Base-by-base conservation (phyloP, 1,140 invertebrate species). In the Harpegnathos saltator region DNA sequence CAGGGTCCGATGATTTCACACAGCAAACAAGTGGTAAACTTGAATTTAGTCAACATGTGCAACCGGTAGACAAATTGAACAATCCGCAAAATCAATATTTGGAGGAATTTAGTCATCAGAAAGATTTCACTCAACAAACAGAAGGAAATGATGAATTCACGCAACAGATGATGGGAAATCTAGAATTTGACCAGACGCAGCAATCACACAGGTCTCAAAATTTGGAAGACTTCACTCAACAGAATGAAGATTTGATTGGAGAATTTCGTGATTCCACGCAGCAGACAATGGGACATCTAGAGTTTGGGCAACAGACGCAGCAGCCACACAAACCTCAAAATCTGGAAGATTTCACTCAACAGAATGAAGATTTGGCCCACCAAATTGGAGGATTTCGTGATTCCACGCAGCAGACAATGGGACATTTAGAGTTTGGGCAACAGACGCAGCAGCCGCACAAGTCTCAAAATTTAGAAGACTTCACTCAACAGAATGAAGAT, bases 311-410 rank as follows among this genome's bases (percentile, higher is more conserved):
- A 5, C 58, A 83, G 44, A 26, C 17, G 22, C 5, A 33, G 15
- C 73, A 83, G 9, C 62, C 72, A 19, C 88, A 61, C 78, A 88
- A 15, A 77, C 48, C 0, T 26, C 85, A 85, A 15, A 44, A 85
- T 12, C 26, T 54, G 14, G 59, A 90, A 19, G 82, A 90, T 68
- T 81, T 85, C 11, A 82, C 24, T n/a, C 85, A 86, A 54, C 69
- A 81, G 15, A 77, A 1, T 7, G n/a, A 56, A 54, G 72, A 72
- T 48, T 72, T 22, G 7, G 9, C 9, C 29, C n/a, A 22, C 83
- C n/a, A 48, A 71, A 52, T 56, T n/a, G n/a, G 63, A 73, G 61
- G 48, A 26, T 48, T 17, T n/a, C 75, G 81, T 11, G 85, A 85
- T 75, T 54, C 85, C 14, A 61, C 72, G 22, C 81, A 44, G 7